Evolutionary conservation across 2,113 vertebrate species (phyloP).

Genomic region (Hippoglossus stenolepis): DNA sequence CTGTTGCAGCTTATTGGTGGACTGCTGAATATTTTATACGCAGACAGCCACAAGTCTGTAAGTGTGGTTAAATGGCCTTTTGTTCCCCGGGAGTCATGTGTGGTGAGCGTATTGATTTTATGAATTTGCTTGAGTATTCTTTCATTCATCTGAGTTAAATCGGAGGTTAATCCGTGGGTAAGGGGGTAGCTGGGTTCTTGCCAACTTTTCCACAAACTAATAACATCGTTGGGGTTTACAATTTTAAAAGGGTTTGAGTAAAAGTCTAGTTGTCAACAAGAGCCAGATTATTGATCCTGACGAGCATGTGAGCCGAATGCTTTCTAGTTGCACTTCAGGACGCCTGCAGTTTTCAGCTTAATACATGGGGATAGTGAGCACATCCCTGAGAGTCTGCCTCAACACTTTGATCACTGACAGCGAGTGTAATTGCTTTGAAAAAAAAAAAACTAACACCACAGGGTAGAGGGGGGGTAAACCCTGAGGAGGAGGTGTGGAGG

Average conservation of each 20-base stretch:
- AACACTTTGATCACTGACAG: conserved; percentile 38
- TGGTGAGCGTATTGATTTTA: conserved; percentile 57
- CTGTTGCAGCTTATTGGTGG: conserved; percentile 25
- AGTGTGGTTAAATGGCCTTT: conserved; percentile 58
- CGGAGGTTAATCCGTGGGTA: background rate
- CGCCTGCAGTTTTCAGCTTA: conserved; percentile 15
- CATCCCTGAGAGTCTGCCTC: conserved; percentile 19
- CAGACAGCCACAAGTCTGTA: conserved; percentile 59
- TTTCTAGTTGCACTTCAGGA: conserved; percentile 15
- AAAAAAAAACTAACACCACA: background rate
- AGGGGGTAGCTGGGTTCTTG: background rate
- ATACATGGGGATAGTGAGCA: background rate
- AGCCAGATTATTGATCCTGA: background rate
- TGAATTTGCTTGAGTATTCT: conserved; percentile 20
- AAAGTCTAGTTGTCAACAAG: background rate
- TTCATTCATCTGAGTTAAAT: background rate
- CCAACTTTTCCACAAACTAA: background rate
- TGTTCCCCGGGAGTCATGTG: conserved; percentile 22
- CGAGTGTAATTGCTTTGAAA: conserved; percentile 7
- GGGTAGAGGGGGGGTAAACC: background rate
- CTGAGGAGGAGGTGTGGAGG: background rate
- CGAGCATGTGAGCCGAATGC: background rate
- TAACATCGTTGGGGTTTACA: background rate
- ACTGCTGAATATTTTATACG: conserved; percentile 72
- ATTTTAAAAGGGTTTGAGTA: background rate